Base-by-base conservation (phyloP, 2,888 invertebrate species). In the Timandra comae region DNA sequence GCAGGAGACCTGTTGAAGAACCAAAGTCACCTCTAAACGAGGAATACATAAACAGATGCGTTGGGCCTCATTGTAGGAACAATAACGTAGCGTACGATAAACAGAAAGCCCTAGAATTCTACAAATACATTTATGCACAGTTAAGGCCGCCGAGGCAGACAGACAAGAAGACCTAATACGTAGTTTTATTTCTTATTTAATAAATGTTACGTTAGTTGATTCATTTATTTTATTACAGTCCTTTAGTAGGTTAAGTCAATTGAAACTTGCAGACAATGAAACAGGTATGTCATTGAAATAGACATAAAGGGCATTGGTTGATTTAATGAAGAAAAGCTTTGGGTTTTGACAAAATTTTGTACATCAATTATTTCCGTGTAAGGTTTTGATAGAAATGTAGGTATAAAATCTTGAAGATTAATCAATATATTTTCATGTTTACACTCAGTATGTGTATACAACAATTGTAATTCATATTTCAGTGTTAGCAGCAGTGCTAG, bases 401-500 rank as follows among this genome's bases (percentile, higher is more conserved):
- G n/a, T n/a, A n/a, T n/a, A n/a, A n/a, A n/a, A n/a, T n/a, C n/a
- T n/a, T n/a, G n/a, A n/a, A n/a, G n/a, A n/a, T n/a, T n/a, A n/a
- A n/a, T n/a, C n/a, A n/a, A n/a, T n/a, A n/a, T n/a, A n/a, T n/a
- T n/a, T n/a, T n/a, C n/a, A n/a, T n/a, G n/a, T n/a, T n/a, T n/a
- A n/a, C n/a, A n/a, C n/a, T n/a, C n/a, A n/a, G n/a, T n/a, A n/a
- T n/a, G n/a, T n/a, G n/a, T n/a, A n/a, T n/a, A n/a, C n/a, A n/a
- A n/a, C n/a, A n/a, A n/a, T n/a, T n/a, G n/a, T n/a, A n/a, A n/a
- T n/a, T n/a, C n/a, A n/a, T 16, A 29, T 82, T 86, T 21, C 81
- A 91, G 96, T 94, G 28, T 81, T 98, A 56, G 99, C 98, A 1
- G 94, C 97, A 1, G 88, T 98, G 33, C 87, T 99, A 59, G 98